A percentile compares a stretch with the other conserved stretches of the same genome.
These are phyloP conservation scores for Zootermopsis nevadensis DNA, from an alignment of 2,888 invertebrate genomes.

Conservation along the genomic window DNA sequence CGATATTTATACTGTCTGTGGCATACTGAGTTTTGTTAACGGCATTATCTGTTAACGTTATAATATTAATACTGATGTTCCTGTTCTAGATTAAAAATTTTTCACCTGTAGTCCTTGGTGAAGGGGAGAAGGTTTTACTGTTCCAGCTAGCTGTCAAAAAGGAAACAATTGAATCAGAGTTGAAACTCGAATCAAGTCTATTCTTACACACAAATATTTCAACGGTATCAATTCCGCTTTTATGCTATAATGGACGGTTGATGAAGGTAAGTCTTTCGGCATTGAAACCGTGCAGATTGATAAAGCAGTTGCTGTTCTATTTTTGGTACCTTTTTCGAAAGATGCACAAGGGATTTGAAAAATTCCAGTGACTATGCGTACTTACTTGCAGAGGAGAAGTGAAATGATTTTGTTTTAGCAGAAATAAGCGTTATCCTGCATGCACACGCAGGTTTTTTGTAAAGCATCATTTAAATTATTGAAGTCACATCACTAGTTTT, in stretches of 20 bases:
- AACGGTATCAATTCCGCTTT: slow-evolving; percentile 74
- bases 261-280: slow-evolving; percentile 63
- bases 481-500: no score
- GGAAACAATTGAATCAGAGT: slow-evolving; percentile 64
- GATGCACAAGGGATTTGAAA: no score
- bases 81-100: slow-evolving; percentile 70
- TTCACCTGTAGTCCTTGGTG: slow-evolving; percentile 69
- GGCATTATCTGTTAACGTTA: not conserved
- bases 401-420: no score
- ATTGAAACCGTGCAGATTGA: not conserved
- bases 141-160: slow-evolving; percentile 70
- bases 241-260: slow-evolving; percentile 80
- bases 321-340: no score
- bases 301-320: no score
- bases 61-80: slow-evolving; percentile 17
- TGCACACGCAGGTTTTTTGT: no score
- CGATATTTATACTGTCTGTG: not conserved
- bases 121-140: slow-evolving; percentile 69
- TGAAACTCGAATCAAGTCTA: slow-evolving; percentile 73
- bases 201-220: slow-evolving; percentile 81
- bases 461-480: no score
- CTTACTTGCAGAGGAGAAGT: no score
- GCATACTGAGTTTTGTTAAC: not conserved
- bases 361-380: no score
- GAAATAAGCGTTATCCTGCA: no score